A percentile compares a stretch with the other conserved stretches of the same genome.
Evolutionary conservation across 2,888 invertebrate species (phyloP).

Genomic region (Eustalomyia histrio): DNA sequence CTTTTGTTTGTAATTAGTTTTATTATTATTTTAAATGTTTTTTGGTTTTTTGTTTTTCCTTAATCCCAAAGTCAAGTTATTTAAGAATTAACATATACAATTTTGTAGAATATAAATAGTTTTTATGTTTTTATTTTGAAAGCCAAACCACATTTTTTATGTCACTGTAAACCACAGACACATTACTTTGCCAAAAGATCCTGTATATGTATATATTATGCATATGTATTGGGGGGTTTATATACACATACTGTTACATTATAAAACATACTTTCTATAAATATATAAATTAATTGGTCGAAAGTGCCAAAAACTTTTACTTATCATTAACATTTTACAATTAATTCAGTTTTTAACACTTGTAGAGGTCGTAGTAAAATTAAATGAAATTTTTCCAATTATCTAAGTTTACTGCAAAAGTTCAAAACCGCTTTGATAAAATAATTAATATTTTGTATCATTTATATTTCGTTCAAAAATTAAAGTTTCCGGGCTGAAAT

Average conservation of each 20-base stretch:
- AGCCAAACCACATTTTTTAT: constrained; percentile 48
- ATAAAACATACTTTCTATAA: not conserved
- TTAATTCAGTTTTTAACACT: constrained; percentile 30
- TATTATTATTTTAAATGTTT: constrained; percentile 45
- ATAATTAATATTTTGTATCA: too few relatives aligned
- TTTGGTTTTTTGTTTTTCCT: constrained; percentile 12
- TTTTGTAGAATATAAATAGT: not conserved
- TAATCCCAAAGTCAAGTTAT: constrained; percentile 27
- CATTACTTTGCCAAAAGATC: constrained; percentile 44
- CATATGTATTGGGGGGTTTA: not conserved
- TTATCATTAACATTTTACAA: constrained; percentile 25
- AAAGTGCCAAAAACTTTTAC: constrained; percentile 54
- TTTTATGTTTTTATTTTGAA: constrained; percentile 13
- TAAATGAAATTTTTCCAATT: too few relatives aligned
- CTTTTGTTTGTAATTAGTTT: constrained; percentile 32
- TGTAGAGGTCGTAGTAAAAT: not conserved
- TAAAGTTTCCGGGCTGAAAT: too few relatives aligned
- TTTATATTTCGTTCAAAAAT: too few relatives aligned
- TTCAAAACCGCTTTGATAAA: too few relatives aligned
- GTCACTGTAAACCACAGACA: constrained; percentile 53
- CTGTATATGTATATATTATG: not conserved
- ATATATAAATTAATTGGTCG: constrained; percentile 43
- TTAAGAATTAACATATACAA: constrained; percentile 27
- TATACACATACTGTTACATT: constrained; percentile 3
- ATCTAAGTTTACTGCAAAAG: too few relatives aligned